Percentiles rank a stretch among this genome's conserved stretches.
These are phyloP conservation scores for Triops longicaudatus DNA, from an alignment of 1,140 invertebrate genomes.

Conservation along the genomic window DNA sequence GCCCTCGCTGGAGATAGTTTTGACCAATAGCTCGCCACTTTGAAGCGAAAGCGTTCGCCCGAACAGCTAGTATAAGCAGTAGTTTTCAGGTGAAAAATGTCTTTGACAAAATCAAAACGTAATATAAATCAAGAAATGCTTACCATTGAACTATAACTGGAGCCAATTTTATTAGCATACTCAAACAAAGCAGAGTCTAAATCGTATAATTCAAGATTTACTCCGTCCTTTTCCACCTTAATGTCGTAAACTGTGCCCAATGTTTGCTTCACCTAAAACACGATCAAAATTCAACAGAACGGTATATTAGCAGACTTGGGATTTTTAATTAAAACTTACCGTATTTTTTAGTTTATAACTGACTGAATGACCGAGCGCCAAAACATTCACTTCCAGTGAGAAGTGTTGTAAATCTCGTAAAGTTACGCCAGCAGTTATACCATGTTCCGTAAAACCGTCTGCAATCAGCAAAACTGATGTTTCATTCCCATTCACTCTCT, in stretches of 20 bases:
- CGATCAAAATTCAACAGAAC: neutral
- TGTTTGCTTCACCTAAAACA: neutral
- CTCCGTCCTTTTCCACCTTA: neutral
- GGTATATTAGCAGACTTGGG: neutral
- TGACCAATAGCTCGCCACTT: too few species aligned
- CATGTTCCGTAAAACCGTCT: neutral
- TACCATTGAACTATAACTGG: neutral
- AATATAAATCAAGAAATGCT: neutral
- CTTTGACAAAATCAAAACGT: neutral
- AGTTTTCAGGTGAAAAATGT: neutral
- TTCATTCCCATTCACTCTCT: neutral
- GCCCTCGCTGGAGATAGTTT: too few species aligned
- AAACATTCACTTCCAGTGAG: neutral
- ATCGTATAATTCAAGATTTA: neutral
- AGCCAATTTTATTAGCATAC: neutral
- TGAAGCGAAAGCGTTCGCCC: too few species aligned
- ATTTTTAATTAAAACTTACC: neutral
- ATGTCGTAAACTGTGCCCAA: neutral
- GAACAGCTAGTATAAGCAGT: too few species aligned
- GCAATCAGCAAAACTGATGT: neutral
- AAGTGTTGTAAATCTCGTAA: neutral
- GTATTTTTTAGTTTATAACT: neutral
- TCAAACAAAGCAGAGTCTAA: neutral
- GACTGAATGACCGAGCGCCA: neutral
- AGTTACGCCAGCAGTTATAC: neutral